phyloP scores from a whole-genome alignment of 2,113 vertebrate species.

The Gavialis gangeticus region DNA sequence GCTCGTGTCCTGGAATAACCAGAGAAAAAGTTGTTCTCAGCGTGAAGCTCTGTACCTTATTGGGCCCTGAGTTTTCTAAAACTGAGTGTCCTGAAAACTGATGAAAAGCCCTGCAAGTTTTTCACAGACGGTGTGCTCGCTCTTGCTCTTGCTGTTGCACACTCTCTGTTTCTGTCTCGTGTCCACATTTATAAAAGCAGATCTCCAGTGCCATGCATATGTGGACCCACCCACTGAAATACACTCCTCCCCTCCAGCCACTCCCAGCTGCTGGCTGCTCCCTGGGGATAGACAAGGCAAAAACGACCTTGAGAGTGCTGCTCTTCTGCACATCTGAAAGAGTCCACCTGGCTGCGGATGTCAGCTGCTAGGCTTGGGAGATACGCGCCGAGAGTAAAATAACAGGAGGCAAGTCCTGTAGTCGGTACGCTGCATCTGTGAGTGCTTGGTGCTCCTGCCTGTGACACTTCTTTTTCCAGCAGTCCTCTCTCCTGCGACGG shows the following conservation, averaged over 20 bases:
- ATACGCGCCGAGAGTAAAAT: neutral
- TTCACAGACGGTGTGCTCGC: neutral
- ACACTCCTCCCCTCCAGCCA: neutral
- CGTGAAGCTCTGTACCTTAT: too few species aligned
- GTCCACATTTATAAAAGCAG: neutral
- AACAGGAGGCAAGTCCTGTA: neutral
- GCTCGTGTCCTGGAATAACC: neutral
- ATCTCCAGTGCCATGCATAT: neutral
- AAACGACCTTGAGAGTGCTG: neutral
- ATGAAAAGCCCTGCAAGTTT: neutral
- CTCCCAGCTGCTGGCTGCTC: neutral
- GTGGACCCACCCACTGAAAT: neutral
- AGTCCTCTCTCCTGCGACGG: slow-evolving; percentile 12
- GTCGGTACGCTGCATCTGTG: neutral
- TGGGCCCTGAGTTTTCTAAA: neutral
- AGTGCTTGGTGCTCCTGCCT: neutral
- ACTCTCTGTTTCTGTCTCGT: neutral
- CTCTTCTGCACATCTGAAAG: neutral
- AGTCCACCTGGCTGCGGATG: neutral
- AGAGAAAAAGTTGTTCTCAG: neutral
- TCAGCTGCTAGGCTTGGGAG: neutral
- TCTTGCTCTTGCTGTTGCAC: neutral
- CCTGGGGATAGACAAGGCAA: rapidly evolving
- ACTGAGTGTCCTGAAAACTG: neutral
- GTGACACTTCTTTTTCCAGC: neutral